Conservation (phyloP, 2,888 invertebrate species). For the Atherix ibis region DNA sequence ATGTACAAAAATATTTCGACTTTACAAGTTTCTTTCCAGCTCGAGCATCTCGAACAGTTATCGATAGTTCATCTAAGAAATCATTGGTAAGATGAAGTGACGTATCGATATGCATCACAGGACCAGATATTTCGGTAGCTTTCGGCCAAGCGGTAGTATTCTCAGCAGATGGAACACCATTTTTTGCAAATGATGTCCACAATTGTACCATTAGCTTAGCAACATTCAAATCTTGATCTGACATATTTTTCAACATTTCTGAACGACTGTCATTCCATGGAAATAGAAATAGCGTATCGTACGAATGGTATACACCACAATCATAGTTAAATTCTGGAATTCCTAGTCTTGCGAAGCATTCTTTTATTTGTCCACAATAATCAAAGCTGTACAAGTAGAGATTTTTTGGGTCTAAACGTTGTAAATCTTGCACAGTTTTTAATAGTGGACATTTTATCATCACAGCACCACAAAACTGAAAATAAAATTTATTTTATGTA, state of each 20-base stretch:
- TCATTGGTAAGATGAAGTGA: neutral
- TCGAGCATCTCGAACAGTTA: neutral
- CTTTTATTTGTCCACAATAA: conserved; percentile 27
- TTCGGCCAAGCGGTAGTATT: conserved; percentile 8
- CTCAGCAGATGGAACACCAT: conserved; percentile 10
- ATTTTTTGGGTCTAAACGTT: conserved; percentile 16
- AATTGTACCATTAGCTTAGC: conserved; percentile 23
- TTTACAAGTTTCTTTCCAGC: no score
- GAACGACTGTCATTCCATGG: no score
- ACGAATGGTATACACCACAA: conserved; percentile 35
- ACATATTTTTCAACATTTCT: conserved; percentile 13
- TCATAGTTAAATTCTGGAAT: neutral
- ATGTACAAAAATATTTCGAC: no score
- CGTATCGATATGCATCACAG: conserved; percentile 3
- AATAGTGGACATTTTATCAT: conserved; percentile 25
- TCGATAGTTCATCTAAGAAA: neutral
- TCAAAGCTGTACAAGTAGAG: conserved; percentile 37
- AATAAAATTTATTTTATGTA: neutral
- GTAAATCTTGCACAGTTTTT: conserved; percentile 21
- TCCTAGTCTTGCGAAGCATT: neutral
- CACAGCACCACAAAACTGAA: conserved; percentile 21
- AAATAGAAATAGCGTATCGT: conserved; percentile 36
- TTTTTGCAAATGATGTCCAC: conserved; percentile 14
- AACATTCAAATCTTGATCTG: conserved; percentile 17
- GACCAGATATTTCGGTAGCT: conserved; percentile 6